A percentile compares a stretch with the other conserved stretches of the same genome.
Evolutionary conservation across 2,113 vertebrate species (phyloP).

Genomic region (Triplophysa rosa): DNA sequence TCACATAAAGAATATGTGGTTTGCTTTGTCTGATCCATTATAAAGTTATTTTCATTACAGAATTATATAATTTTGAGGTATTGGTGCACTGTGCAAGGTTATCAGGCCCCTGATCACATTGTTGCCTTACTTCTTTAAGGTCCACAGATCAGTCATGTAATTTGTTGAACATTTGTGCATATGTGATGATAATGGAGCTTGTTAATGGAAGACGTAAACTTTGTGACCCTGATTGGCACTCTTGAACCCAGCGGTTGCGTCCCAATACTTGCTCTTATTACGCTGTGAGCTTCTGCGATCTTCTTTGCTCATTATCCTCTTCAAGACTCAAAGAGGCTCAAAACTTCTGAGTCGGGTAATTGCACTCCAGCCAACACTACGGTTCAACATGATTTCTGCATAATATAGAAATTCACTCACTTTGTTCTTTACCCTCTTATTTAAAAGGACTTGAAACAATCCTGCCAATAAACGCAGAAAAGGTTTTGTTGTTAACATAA

Average conservation of each 20-base stretch:
- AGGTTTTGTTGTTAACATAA: not conserved
- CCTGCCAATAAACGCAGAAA: not conserved
- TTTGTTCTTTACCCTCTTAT: not conserved
- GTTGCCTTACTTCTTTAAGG: not conserved
- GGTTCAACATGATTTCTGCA: not conserved
- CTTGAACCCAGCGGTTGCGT: not conserved
- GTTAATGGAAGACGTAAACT: conserved; percentile 5
- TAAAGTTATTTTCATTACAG: too few relatives aligned
- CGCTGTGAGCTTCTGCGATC: not conserved
- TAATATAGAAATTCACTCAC: not conserved
- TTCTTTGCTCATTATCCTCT: conserved; percentile 22
- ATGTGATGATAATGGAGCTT: not conserved
- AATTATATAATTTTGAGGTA: too few relatives aligned
- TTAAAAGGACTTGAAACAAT: not conserved
- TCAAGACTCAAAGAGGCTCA: not conserved
- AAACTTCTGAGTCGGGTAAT: not conserved
- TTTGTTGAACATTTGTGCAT: not conserved
- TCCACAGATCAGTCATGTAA: not conserved
- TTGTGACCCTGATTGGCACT: conserved; percentile 7
- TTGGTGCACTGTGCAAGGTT: not conserved
- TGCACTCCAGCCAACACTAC: not conserved
- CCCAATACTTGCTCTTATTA: not conserved
- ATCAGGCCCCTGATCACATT: not conserved
- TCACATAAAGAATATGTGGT: not conserved
- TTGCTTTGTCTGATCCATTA: not conserved